Evolutionary conservation across 1,140 invertebrate genomes (phyloP).

Genomic region (Pseudobourletiella spinata): DNA sequence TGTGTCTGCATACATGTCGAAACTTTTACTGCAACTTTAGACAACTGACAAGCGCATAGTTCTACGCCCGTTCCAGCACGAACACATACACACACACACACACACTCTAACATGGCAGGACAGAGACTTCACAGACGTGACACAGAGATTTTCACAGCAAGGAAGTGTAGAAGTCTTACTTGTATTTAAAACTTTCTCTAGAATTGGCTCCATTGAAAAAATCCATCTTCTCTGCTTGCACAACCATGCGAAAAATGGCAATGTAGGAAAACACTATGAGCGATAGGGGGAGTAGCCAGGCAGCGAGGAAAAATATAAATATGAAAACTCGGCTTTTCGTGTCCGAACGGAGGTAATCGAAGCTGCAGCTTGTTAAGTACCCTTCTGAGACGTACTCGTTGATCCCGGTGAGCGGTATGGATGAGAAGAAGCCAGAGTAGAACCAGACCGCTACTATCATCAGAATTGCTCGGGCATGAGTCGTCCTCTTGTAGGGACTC

Average conservation of each 20-base stretch:
- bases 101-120: too few species aligned
- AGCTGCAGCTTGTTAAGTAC: conserved; percentile 68
- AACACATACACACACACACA: too few species aligned
- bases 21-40: too few species aligned
- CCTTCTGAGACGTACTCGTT: conserved; percentile 67
- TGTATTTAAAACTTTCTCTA: conserved; percentile 1
- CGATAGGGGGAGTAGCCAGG: conserved; percentile 49
- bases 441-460: conserved; percentile 58
- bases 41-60: too few species aligned
- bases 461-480: conserved; percentile 50
- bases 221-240: conserved; percentile 28
- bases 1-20: too few species aligned
- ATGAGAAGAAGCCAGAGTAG: conserved; percentile 57
- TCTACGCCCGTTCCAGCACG: too few species aligned
- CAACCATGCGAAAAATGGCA: conserved; percentile 56
- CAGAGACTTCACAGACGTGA: too few species aligned
- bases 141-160: too few species aligned
- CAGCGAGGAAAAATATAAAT: conserved; percentile 37
- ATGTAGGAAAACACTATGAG: conserved; percentile 61
- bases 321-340: conserved; percentile 27
- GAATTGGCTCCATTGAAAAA: background rate
- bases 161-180: too few species aligned
- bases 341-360: conserved; percentile 56
- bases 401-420: conserved; percentile 58
- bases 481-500: conserved; percentile 51